Base-by-base conservation (phyloP, 1,140 invertebrate species). In the Tetramorium simillimum region DNA sequence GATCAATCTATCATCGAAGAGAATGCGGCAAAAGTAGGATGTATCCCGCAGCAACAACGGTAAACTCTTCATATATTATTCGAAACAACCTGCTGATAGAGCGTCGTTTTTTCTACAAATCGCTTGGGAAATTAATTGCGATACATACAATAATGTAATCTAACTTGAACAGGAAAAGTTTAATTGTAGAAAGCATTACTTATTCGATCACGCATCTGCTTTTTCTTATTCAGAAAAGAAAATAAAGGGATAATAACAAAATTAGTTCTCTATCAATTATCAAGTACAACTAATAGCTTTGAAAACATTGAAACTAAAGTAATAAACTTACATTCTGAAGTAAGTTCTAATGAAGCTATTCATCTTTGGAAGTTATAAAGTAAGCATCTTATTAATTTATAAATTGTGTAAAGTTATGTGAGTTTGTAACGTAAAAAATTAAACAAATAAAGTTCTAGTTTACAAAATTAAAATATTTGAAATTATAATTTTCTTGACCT, bases 171-270 rank as follows among this genome's bases (percentile, higher is more conserved):
- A 21, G 6, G 18, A 21, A 28, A 28, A 0, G 1, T 28, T 28
- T 40, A 46, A 69, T 43, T 69, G 24, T 69, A 24, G 67, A 16
- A 69, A 69, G 67, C 63, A n/a, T n/a, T n/a, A 67, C n/a, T 69
- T 46, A 43, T 69, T 69, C 10, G 40, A 69, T 46, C 6, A n/a
- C 0, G 28, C 18, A 21, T 43, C 6, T 63, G 2, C 16, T 63
- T 63, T 9, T 37, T 69, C 9, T 46, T 46, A 24, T 46, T 46
- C n/a, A 46, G 16, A 21, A 67, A 46, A 3, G 9, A 24, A 69
- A 46, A 2, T 5, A 37, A 33, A 33, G 28, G 2, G 28, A 37
- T 16, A 37, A 21, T 37, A 5, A 4, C 7, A 40, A 37, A 67
- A 43, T 67, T 67, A 12, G 18, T 43, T 67, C 18, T 69, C 37